Evolutionary conservation across 2,888 invertebrate species (phyloP).

Genomic region (Protonemura montana): DNA sequence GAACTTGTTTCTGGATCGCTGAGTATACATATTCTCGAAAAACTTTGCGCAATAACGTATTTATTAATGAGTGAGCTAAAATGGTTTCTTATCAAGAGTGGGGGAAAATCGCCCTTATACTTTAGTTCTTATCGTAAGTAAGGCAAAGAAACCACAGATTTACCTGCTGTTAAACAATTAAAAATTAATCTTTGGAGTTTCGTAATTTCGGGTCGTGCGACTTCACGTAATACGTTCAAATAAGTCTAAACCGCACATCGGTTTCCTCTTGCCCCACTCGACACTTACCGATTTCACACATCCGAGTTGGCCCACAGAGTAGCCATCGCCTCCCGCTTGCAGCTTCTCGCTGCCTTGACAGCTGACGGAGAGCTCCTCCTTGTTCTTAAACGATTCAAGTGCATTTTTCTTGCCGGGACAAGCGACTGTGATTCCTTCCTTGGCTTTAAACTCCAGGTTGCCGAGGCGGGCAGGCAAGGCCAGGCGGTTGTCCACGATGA

Average conservation of each 20-base stretch:
- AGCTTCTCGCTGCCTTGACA: conserved; percentile 29
- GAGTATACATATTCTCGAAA: too few relatives aligned
- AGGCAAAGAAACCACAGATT: background rate
- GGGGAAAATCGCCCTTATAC: background rate
- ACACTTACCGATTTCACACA: conserved; percentile 28
- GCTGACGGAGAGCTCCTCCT: background rate
- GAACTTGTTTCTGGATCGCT: too few relatives aligned
- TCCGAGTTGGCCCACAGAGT: background rate
- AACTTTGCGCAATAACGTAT: too few relatives aligned
- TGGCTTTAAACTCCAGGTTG: background rate
- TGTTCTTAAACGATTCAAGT: conserved; percentile 9
- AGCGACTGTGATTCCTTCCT: conserved; percentile 10
- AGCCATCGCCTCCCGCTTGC: background rate
- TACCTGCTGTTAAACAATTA: background rate
- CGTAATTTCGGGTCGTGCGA: background rate
- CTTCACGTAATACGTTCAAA: too few relatives aligned
- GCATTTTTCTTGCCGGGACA: conserved; percentile 18
- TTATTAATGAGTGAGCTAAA: too few relatives aligned
- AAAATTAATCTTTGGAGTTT: background rate
- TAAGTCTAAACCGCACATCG: too few relatives aligned
- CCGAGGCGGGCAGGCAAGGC: conserved; percentile 19
- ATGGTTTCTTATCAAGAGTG: background rate
- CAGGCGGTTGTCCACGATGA: conserved; percentile 16
- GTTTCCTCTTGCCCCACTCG: background rate
- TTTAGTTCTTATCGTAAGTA: background rate